Conservation (phyloP, 2,797 vertebrate species). For the Schizopygopsis malacanthus region DNA sequence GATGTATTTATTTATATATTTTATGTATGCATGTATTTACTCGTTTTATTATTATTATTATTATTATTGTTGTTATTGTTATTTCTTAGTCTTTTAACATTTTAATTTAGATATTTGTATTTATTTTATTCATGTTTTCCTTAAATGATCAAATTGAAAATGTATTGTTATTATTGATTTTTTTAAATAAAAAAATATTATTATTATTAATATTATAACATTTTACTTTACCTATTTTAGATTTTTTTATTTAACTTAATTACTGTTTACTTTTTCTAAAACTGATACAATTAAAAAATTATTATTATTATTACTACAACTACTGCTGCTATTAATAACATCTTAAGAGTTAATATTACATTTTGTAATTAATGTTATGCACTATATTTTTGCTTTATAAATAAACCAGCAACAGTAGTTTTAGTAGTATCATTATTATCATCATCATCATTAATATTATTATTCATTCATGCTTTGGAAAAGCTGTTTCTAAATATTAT, state of each 20-base stretch:
- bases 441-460: too few species aligned
- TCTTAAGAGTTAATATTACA: neutral
- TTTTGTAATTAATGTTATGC: too few species aligned
- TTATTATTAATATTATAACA: too few species aligned
- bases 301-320: too few species aligned
- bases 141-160: too few species aligned
- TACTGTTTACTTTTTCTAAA: neutral
- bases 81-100: neutral
- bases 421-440: too few species aligned
- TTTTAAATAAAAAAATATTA: too few species aligned
- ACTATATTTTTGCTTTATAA: neutral
- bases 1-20: neutral
- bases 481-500: neutral
- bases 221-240: neutral
- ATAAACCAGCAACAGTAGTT: neutral
- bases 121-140: neutral
- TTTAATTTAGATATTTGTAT: neutral
- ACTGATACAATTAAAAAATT: neutral
- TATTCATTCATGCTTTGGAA: neutral
- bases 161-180: too few species aligned
- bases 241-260: neutral
- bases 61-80: neutral
- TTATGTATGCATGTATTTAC: too few species aligned
- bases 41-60: neutral
- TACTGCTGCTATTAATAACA: too few species aligned